Percentiles rank a stretch among this genome's conserved stretches.
These are phyloP conservation scores for Mya arenaria DNA, from an alignment of 1,140 invertebrate genomes.

Conservation along the genomic window DNA sequence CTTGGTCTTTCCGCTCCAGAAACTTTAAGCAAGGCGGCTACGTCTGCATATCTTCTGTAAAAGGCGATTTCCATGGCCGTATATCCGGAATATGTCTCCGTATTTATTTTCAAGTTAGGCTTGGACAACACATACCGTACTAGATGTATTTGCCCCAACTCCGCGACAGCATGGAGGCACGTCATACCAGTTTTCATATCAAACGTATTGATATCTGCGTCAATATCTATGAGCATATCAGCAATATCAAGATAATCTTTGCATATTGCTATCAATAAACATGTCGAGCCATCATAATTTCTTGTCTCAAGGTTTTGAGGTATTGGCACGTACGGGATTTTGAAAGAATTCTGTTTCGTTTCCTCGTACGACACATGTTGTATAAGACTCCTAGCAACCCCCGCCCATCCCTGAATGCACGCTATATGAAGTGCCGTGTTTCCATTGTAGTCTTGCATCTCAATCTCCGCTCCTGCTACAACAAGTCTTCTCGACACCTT, in stretches of 20 bases:
- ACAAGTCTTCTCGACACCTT: conserved; percentile 85
- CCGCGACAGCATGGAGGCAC: conserved; percentile 61
- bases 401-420: conserved; percentile 86
- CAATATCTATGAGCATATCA: conserved; percentile 41
- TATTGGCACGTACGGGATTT: conserved; percentile 80
- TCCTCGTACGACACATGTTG: conserved; percentile 53
- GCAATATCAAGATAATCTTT: conserved; percentile 27
- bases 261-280: conserved; percentile 76
- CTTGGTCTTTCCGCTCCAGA: no score
- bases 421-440: conserved; percentile 91
- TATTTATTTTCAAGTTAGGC: conserved; percentile 10
- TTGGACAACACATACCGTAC: conserved; percentile 41
- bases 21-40: no score
- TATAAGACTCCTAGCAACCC: conserved; percentile 83
- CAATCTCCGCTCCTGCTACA: conserved; percentile 84
- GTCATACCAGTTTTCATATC: conserved; percentile 66
- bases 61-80: conserved; percentile 10
- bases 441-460: conserved; percentile 56
- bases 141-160: conserved; percentile 47
- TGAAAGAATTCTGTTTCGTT: conserved; percentile 41
- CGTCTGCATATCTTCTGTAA: no score
- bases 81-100: conserved; percentile 5
- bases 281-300: conserved; percentile 90
- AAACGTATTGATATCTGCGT: conserved; percentile 86
- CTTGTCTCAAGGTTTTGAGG: conserved; percentile 84